Conservation (phyloP, 2,797 vertebrate genomes). For the Ataeniobius toweri region DNA sequence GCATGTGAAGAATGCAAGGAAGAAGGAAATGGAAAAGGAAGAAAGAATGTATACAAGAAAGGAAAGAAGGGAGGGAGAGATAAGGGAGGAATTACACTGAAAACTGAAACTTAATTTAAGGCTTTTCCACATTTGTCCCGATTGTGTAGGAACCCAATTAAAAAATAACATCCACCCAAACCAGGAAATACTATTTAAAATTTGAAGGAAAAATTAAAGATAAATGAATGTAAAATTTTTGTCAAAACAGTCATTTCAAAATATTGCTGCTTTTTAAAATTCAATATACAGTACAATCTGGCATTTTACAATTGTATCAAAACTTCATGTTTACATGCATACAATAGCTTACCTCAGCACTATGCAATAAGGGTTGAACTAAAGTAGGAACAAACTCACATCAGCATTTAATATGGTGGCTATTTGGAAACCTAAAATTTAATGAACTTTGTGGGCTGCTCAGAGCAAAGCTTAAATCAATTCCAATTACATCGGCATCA, state of each 20-base stretch:
- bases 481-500: not conserved
- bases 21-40: too few species aligned
- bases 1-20: too few species aligned
- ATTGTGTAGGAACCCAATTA: too few species aligned
- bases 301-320: not conserved
- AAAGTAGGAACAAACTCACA: slow-evolving; percentile 1
- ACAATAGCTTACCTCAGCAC: not conserved
- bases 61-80: too few species aligned
- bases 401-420: not conserved
- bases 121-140: too few species aligned
- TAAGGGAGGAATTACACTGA: too few species aligned
- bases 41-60: too few species aligned
- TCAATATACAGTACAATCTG: not conserved
- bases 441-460: not conserved
- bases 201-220: not conserved
- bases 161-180: too few species aligned
- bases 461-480: not conserved
- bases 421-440: not conserved
- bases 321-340: not conserved
- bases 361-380: not conserved
- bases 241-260: not conserved
- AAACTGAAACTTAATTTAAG: too few species aligned
- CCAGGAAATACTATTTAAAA: not conserved
- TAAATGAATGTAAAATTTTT: not conserved
- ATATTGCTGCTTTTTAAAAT: not conserved